A percentile compares a stretch with the other conserved stretches of the same genome.
phyloP scores from a whole-genome alignment of 2,797 vertebrate species.

The Tauraco hartlaubi region DNA sequence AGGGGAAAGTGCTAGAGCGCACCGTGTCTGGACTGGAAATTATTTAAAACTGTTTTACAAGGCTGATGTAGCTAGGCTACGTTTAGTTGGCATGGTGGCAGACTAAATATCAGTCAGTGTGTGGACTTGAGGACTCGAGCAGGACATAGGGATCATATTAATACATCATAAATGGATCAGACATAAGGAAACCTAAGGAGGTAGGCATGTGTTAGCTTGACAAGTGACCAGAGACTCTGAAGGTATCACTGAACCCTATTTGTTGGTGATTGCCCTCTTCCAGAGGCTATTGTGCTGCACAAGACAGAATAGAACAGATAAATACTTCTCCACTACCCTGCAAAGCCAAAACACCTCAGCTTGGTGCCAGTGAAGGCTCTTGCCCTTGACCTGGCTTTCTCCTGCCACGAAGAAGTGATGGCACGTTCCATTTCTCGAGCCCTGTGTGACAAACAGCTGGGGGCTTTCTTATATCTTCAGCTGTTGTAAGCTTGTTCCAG shows the following conservation, averaged over 20 bases:
- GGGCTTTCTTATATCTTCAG: not conserved
- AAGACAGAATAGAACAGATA: not conserved
- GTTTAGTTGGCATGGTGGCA: not conserved
- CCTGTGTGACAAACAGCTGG: not conserved
- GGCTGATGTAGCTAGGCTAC: not conserved
- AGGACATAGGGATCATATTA: not conserved
- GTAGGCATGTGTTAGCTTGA: not conserved
- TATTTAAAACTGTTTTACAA: not conserved
- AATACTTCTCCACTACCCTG: fast-evolving
- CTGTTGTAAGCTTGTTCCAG: not conserved
- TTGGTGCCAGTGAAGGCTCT: not conserved
- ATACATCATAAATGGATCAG: not conserved
- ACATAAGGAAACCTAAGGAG: not conserved
- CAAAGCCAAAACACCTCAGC: not conserved
- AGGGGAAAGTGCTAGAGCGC: not conserved
- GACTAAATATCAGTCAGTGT: not conserved
- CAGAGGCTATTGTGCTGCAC: not conserved
- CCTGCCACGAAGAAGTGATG: not conserved
- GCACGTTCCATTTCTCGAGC: not conserved
- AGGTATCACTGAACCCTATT: not conserved
- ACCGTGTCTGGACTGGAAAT: not conserved
- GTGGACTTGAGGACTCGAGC: not conserved
- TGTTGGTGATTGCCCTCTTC: not conserved
- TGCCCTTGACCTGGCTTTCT: not conserved
- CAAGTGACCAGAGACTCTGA: not conserved